These are phyloP conservation scores for Belonocnema kinseyi DNA, from an alignment of 1,140 invertebrate species.

Conservation along the genomic window DNA sequence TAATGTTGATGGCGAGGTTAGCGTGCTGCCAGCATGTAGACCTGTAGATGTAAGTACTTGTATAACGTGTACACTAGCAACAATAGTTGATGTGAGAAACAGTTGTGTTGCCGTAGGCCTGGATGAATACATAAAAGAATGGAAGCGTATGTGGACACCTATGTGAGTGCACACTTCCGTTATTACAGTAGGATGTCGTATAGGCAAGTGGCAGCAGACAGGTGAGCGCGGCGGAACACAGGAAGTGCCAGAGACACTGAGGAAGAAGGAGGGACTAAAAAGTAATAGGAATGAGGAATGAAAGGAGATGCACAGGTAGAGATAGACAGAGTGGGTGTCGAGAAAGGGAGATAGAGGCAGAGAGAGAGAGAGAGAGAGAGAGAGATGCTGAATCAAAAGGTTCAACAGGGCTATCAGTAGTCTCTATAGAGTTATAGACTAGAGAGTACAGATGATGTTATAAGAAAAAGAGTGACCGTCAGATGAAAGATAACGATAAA, in stretches of 20 bases:
- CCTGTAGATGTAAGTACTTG: constrained; percentile 40
- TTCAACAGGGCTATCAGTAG: too few species aligned
- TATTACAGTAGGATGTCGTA: constrained; percentile 37
- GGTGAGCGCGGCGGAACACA: constrained; percentile 70
- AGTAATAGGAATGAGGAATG: constrained; percentile 2
- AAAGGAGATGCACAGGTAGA: too few species aligned
- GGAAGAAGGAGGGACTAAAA: constrained; percentile 39
- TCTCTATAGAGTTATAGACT: too few species aligned
- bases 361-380: too few species aligned
- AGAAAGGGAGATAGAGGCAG: too few species aligned
- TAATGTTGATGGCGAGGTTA: constrained; percentile 42
- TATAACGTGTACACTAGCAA: constrained; percentile 27
- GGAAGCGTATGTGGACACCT: constrained; percentile 45
- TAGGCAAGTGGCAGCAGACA: constrained; percentile 66
- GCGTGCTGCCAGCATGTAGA: constrained; percentile 41
- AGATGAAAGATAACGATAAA: too few species aligned
- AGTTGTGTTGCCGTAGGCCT: not conserved
- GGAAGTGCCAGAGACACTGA: constrained; percentile 65
- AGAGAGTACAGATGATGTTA: too few species aligned
- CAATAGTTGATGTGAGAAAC: constrained; percentile 13
- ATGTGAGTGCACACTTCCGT: constrained; percentile 39
- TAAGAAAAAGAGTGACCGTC: too few species aligned
- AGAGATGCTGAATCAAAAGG: too few species aligned
- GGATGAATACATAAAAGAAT: not conserved
- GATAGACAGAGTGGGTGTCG: too few species aligned